Evolutionary conservation across 2,113 vertebrate genomes (phyloP).

Genomic region (Sprattus sprattus): DNA sequence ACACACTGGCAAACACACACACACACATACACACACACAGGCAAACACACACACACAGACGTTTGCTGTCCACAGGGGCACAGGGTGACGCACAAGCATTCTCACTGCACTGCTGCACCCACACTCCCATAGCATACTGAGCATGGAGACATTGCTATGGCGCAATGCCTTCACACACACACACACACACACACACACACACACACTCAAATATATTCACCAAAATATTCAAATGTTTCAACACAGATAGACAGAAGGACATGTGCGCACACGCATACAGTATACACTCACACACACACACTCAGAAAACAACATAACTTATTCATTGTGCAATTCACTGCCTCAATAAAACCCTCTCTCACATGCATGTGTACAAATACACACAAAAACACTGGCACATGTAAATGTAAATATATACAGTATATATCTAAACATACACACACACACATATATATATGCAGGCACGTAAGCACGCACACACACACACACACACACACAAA

Average conservation of each 20-base stretch:
- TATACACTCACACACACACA: constrained; percentile 1
- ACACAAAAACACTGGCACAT: background rate
- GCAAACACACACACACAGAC: constrained; percentile 27
- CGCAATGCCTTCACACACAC: constrained; percentile 56
- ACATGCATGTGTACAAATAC: background rate
- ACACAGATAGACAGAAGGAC: constrained; percentile 39
- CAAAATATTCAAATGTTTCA: too few species aligned
- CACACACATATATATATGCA: too few species aligned
- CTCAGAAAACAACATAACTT: background rate
- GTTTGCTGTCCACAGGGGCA: constrained; percentile 70
- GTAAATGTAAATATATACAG: background rate
- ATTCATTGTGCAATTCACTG: background rate
- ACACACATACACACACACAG: constrained; percentile 9
- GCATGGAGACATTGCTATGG: constrained; percentile 56
- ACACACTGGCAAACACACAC: background rate
- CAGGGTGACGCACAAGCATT: constrained; percentile 68
- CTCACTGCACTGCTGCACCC: constrained; percentile 58
- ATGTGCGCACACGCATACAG: constrained; percentile 27
- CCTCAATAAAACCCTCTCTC: background rate
- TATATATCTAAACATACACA: background rate
- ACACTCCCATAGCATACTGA: constrained; percentile 65
- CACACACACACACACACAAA: background rate
- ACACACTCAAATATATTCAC: background rate
- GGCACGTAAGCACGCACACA: too few species aligned
- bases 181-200: constrained; percentile 3